phyloP scores from a whole-genome alignment of 2,113 vertebrate genomes.

The Clupea harengus region DNA sequence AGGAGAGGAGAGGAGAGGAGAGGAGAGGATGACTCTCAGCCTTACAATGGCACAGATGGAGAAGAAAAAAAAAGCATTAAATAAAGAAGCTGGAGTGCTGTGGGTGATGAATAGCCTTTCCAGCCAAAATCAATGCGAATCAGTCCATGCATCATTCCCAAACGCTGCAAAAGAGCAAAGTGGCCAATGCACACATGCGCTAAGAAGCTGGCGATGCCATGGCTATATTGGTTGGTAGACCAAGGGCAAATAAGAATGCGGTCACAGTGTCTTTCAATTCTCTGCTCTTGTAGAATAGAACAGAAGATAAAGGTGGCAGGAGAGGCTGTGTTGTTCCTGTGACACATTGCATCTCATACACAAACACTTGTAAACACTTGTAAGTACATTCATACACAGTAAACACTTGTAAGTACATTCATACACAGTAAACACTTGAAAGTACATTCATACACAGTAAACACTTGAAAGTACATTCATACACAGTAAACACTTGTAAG shows the following conservation, averaged over 20 bases:
- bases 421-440: no score
- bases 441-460: no score
- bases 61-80: not conserved
- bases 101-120: slow-evolving; percentile 14
- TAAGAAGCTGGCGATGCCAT: not conserved
- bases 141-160: not conserved
- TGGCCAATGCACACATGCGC: not conserved
- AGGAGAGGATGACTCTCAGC: not conserved
- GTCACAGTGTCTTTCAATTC: not conserved
- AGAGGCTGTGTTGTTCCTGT: not conserved
- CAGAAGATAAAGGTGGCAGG: not conserved
- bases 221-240: not conserved
- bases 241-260: not conserved
- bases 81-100: slow-evolving; percentile 9
- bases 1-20: not conserved
- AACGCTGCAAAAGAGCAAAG: not conserved
- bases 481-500: no score
- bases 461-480: no score
- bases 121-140: not conserved
- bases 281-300: not conserved
- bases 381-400: no score
- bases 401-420: no score
- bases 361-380: no score
- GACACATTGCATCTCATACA: no score
- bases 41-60: not conserved